Evolutionary conservation across 2,113 vertebrate species (phyloP).

Genomic region (Equus quagga): DNA sequence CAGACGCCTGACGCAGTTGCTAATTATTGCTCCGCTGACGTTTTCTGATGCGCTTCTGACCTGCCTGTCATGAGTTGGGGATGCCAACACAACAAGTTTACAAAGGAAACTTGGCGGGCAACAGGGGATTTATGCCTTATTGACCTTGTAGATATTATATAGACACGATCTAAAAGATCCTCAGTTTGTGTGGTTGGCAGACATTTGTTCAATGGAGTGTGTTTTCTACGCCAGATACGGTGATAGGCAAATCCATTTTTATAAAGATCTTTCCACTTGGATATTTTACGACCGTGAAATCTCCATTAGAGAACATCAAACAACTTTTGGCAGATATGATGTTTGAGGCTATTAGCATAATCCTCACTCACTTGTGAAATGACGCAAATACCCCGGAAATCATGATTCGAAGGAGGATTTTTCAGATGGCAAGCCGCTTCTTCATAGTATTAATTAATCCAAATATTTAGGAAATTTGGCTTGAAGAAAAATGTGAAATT

Average conservation of each 20-base stretch:
- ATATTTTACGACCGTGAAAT: neutral
- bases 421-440: neutral
- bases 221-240: neutral
- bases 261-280: neutral
- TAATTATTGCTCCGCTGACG: constrained; percentile 68
- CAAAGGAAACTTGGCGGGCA: constrained; percentile 71
- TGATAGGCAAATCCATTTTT: neutral
- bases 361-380: neutral
- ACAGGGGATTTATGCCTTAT: neutral
- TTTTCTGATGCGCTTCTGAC: constrained; percentile 49
- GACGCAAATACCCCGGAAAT: neutral
- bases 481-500: neutral
- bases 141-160: neutral
- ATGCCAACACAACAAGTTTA: constrained; percentile 12
- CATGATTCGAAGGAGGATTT: neutral
- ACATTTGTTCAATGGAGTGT: neutral
- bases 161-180: neutral
- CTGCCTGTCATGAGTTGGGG: neutral
- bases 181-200: neutral
- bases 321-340: neutral
- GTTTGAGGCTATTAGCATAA: neutral
- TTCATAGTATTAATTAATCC: neutral
- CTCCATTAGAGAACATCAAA: neutral
- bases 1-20: constrained; percentile 57
- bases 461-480: neutral